phyloP scores from a whole-genome alignment of 1,140 invertebrate species.

The Trialeurodes vaporariorum region DNA sequence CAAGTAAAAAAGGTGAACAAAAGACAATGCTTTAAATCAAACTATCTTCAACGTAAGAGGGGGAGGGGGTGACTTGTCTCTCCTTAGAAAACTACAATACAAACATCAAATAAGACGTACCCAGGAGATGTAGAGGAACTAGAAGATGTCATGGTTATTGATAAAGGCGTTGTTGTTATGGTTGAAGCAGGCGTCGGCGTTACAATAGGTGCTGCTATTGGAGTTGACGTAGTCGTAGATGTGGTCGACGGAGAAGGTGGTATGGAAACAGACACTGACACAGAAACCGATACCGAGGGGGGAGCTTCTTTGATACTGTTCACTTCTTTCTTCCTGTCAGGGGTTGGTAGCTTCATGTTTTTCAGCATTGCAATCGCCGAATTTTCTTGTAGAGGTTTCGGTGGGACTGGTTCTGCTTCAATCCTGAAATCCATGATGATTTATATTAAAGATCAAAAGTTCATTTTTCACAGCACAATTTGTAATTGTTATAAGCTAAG shows the following conservation, averaged over 20 bases:
- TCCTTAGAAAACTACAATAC: too few species aligned
- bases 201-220: neutral
- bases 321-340: neutral
- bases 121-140: too few species aligned
- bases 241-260: neutral
- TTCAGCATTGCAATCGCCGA: neutral
- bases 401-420: neutral
- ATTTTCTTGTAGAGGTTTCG: neutral
- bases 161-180: neutral
- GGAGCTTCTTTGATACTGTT: neutral
- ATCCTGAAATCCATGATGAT: too few species aligned
- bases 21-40: too few species aligned
- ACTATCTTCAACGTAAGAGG: too few species aligned
- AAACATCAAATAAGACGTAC: too few species aligned
- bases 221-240: neutral
- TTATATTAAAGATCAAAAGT: too few species aligned
- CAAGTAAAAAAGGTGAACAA: too few species aligned
- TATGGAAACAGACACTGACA: neutral
- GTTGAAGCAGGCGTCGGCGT: neutral
- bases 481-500: too few species aligned
- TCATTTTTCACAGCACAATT: too few species aligned
- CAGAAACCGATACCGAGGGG: neutral
- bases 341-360: neutral
- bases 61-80: too few species aligned
- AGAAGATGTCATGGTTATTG: slow-evolving; percentile 24